phyloP scores from a whole-genome alignment of 2,797 vertebrate species.

The Xerus rutilus region DNA sequence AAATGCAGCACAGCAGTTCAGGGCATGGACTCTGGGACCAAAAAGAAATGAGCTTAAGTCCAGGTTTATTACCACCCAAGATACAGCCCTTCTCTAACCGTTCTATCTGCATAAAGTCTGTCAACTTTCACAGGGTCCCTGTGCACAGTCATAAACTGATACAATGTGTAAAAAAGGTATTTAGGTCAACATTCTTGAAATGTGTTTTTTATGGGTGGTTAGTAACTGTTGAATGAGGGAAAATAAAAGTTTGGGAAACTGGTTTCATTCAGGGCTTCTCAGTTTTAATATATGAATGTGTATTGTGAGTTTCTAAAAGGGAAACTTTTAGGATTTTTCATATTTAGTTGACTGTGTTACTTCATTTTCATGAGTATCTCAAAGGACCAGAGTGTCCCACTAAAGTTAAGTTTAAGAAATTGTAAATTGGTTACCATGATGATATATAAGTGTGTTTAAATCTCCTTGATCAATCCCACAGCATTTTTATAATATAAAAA shows the following conservation, averaged over 20 bases:
- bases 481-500: slow-evolving; percentile 18
- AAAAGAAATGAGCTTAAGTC: neutral
- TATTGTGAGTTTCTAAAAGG: neutral
- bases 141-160: slow-evolving; percentile 11
- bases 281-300: slow-evolving; percentile 34
- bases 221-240: neutral
- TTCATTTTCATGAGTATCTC: slow-evolving; percentile 1
- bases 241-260: slow-evolving; percentile 35
- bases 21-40: neutral
- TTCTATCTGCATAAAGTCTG: slow-evolving; percentile 7
- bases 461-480: neutral
- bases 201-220: neutral
- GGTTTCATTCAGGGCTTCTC: slow-evolving; percentile 47
- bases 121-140: slow-evolving; percentile 2
- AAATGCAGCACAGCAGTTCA: neutral
- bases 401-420: slow-evolving; percentile 14
- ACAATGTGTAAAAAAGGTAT: slow-evolving; percentile 45
- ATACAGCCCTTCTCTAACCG: neutral
- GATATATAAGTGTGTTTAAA: neutral
- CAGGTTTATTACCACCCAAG: neutral
- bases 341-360: neutral
- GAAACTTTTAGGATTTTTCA: slow-evolving; percentile 20
- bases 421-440: neutral
- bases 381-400: neutral
- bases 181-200: slow-evolving; percentile 44